A percentile compares a stretch with the other conserved stretches of the same genome.
phyloP scores from a whole-genome alignment of 2,888 invertebrate genomes.

The Lepeophtheirus nordmannii region DNA sequence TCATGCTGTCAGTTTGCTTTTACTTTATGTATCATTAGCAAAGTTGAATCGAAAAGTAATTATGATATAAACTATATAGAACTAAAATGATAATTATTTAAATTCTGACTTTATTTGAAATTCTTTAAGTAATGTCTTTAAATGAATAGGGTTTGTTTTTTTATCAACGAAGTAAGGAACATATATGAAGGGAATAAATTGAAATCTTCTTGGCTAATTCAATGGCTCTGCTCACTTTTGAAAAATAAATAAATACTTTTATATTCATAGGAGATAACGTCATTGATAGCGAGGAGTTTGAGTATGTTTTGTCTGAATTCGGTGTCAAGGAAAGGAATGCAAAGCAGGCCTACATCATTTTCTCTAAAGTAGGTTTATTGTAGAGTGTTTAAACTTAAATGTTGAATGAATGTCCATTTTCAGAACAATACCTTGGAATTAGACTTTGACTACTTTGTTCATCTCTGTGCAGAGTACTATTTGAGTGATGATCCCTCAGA shows the following conservation, averaged over 20 bases:
- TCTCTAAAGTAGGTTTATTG: slow-evolving; percentile 7
- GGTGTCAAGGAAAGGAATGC: slow-evolving; percentile 19
- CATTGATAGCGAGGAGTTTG: slow-evolving; percentile 22
- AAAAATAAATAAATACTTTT: background rate
- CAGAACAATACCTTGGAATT: slow-evolving; percentile 13
- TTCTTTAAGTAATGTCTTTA: too few relatives aligned
- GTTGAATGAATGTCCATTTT: background rate
- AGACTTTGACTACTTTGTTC: slow-evolving; percentile 18
- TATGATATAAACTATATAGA: too few relatives aligned
- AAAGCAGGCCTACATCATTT: slow-evolving; percentile 18
- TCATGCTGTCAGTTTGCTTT: too few relatives aligned
- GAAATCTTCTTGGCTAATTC: too few relatives aligned
- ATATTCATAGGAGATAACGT: slow-evolving; percentile 7
- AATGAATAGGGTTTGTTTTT: too few relatives aligned
- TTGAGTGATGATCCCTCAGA: slow-evolving; percentile 19
- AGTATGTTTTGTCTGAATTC: slow-evolving; percentile 22
- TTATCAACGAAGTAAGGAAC: too few relatives aligned
- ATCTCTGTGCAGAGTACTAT: slow-evolving; percentile 20
- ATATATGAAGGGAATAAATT: too few relatives aligned
- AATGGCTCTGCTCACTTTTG: too few relatives aligned
- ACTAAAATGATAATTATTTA: too few relatives aligned
- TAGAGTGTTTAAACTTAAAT: background rate
- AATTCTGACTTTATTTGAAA: too few relatives aligned
- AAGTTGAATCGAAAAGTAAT: too few relatives aligned
- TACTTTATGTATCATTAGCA: too few relatives aligned